Percentiles rank a stretch among this genome's conserved stretches.
Evolutionary conservation across 2,113 vertebrate species (phyloP).

Genomic region (Cyphotilapia sp.): DNA sequence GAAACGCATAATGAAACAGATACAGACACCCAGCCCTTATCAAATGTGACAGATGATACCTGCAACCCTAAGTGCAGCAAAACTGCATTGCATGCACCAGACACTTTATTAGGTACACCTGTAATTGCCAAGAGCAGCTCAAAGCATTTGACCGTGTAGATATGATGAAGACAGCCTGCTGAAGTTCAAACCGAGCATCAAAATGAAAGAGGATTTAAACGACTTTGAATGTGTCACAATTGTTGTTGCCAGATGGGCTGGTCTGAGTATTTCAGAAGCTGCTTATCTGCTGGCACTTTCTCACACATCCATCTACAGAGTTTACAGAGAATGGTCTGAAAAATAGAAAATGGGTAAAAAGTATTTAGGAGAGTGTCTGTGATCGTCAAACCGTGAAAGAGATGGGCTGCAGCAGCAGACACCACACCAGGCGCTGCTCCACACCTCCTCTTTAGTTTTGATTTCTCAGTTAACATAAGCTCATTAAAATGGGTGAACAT

Average conservation of each 20-base stretch:
- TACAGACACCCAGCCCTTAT: background rate
- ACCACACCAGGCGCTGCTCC: background rate
- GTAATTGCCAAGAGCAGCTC: background rate
- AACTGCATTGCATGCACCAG: background rate
- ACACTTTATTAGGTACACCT: background rate
- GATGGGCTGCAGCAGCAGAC: background rate
- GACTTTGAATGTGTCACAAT: background rate
- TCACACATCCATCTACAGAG: background rate
- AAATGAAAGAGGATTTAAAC: background rate
- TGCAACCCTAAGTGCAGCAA: background rate
- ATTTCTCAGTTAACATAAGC: background rate
- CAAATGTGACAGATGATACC: background rate
- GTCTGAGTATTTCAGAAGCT: background rate
- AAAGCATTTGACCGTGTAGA: fast-evolving
- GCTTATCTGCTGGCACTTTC: background rate
- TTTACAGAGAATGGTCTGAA: background rate
- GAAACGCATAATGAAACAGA: background rate
- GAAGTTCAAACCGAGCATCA: background rate
- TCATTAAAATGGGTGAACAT: background rate
- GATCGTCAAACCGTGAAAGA: background rate
- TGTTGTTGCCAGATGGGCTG: background rate
- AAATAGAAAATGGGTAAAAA: background rate
- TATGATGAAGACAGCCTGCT: background rate
- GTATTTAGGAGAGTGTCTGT: fast-evolving
- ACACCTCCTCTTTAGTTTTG: background rate